Conservation (phyloP, 1,140 invertebrate genomes). For the Glossosoma conforme region DNA sequence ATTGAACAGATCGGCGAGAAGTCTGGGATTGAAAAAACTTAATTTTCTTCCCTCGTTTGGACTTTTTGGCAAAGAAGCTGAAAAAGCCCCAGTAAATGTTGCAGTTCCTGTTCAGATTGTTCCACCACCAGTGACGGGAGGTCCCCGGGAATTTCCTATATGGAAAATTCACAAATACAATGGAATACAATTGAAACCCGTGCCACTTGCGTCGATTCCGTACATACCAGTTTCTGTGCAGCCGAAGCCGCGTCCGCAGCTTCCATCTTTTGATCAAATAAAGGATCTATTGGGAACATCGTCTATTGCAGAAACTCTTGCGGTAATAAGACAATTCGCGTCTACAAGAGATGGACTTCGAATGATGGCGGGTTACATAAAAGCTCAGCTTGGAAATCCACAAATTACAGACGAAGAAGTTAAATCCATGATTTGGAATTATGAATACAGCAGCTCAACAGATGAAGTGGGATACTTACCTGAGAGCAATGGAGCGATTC, state of each 20-base stretch:
- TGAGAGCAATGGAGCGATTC: too few relatives aligned
- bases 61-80: neutral
- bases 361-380: constrained; percentile 22
- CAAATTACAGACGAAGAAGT: constrained; percentile 5
- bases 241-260: neutral
- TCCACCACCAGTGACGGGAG: neutral
- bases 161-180: constrained; percentile 30
- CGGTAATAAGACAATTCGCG: constrained; percentile 19
- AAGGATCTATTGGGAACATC: constrained; percentile 24
- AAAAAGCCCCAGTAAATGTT: too few relatives aligned
- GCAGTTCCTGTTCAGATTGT: constrained; percentile 2
- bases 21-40: neutral
- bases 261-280: constrained; percentile 16
- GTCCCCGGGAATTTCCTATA: constrained; percentile 14
- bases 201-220: constrained; percentile 13
- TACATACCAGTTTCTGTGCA: neutral
- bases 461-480: neutral
- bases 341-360: constrained; percentile 20
- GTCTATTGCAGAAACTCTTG: constrained; percentile 16
- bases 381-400: constrained; percentile 12
- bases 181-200: constrained; percentile 26
- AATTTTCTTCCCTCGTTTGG: neutral
- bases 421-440: neutral
- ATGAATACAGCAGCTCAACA: neutral
- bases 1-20: neutral